These are phyloP conservation scores for Gymnothorax reevesii DNA, from an alignment of 2,797 vertebrate genomes.

Conservation along the genomic window DNA sequence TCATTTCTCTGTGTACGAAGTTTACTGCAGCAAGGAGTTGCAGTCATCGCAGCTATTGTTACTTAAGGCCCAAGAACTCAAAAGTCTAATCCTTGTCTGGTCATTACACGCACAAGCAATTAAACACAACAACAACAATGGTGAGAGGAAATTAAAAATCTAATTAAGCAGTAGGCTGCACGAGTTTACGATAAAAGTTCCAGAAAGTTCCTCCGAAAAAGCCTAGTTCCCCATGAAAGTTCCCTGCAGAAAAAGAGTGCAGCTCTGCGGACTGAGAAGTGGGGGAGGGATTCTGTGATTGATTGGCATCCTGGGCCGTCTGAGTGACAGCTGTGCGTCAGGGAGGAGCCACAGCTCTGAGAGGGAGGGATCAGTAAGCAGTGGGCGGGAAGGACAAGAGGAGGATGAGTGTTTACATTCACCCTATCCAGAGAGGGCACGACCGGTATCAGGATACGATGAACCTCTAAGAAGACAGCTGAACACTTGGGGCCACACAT, in stretches of 20 bases:
- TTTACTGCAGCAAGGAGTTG: no score
- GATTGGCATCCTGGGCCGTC: conserved; percentile 3
- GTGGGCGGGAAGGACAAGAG: conserved; percentile 53
- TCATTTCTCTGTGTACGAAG: no score
- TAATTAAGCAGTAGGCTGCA: not conserved
- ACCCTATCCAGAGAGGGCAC: conserved; percentile 54
- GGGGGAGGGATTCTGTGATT: not conserved
- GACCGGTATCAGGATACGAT: conserved; percentile 63
- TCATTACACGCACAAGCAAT: not conserved
- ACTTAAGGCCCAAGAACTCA: not conserved
- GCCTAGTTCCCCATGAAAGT: not conserved
- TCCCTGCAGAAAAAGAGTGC: not conserved
- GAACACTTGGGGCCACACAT: conserved; percentile 52
- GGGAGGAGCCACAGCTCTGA: not conserved
- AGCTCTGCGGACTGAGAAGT: not conserved
- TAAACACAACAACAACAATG: not conserved
- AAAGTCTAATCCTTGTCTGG: not conserved
- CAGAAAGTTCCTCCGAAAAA: not conserved
- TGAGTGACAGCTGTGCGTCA: not conserved
- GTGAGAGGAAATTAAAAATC: not conserved
- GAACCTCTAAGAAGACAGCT: conserved; percentile 58
- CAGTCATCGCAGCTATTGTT: not conserved
- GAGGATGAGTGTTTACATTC: conserved; percentile 70
- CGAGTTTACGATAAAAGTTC: not conserved
- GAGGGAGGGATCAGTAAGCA: conserved; percentile 43